Evolutionary conservation across 2,888 invertebrate genomes (phyloP), one percentile per base, ranked within the genome.

Genomic region (Pyrochroa serraticornis): DNA sequence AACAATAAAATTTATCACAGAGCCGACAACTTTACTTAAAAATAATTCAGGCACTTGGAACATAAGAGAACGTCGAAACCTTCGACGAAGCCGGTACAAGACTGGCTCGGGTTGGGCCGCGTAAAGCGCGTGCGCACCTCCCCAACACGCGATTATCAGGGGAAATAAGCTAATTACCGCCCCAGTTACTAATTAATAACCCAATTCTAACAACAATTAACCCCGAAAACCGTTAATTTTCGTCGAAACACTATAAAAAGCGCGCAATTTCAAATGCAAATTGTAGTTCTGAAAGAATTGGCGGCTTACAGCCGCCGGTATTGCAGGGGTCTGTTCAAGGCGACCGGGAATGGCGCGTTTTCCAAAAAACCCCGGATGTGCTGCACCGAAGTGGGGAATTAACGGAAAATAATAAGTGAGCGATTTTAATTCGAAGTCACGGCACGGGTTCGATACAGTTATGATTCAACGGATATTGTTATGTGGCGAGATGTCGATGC

Each of bases 91-190:
- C 73, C 72, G 73, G 72, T 70, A 61, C 63, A 67, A 68, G 65
- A 71, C 71, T 73, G 68, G 66, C 61, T 65, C 71, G 71, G 71
- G 71, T 68, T 71, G 73, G 71, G 69, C 69, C 62, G 58, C 38
- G 52, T 34, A 64, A 36, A 36, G 64, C 69, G 69, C 69, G 63
- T 43, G 63, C 67, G 69, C 61, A 45, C 22, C 12, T 12, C 6
- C 10, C 2, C 1, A 8, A 39, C 8, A 39, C n/a, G 35, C n/a
- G 35, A 35, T 9, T 9, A 35, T 35, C 35, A 35, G 10, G n/a
- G 10, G 10, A 35, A 35, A 35, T 10, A 9, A 35, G n/a, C 35
- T 3, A 32, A 51, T 7, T 35, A 9, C n/a, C 10, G 13, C n/a
- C 44, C 45, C 36, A 22, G 13, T 8, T 44, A 12, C 36, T 14